Conservation (phyloP, 1,140 invertebrate species). For the Papilio polytes region DNA sequence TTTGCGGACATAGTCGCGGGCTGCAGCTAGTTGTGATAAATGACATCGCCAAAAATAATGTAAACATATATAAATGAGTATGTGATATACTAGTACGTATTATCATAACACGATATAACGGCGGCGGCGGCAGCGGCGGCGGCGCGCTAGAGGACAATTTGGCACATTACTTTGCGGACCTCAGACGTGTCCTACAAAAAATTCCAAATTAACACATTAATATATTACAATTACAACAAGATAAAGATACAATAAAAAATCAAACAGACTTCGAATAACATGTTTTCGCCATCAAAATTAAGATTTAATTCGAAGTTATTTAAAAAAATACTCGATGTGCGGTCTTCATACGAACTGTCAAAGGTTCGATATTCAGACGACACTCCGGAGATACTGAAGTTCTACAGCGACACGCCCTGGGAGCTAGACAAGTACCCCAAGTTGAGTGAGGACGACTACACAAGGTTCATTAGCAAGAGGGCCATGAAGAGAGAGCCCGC, state of each 20-base stretch:
- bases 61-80: background rate
- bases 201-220: background rate
- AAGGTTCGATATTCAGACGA: slow-evolving; percentile 49
- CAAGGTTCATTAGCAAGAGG: slow-evolving; percentile 61
- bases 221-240: background rate
- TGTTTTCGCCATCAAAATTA: slow-evolving; percentile 12
- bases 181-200: background rate
- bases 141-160: background rate
- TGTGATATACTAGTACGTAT: background rate
- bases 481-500: slow-evolving; percentile 60
- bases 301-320: slow-evolving; percentile 45
- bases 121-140: background rate
- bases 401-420: slow-evolving; percentile 56
- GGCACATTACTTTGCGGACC: background rate
- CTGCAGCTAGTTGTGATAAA: background rate
- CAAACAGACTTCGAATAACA: background rate
- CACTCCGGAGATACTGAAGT: slow-evolving; percentile 58
- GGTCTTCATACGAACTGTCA: slow-evolving; percentile 37
- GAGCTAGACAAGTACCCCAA: slow-evolving; percentile 48
- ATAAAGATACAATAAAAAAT: background rate
- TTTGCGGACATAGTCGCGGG: background rate
- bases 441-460: slow-evolving; percentile 62
- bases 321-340: slow-evolving; percentile 47
- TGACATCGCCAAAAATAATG: background rate
- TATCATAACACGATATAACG: slow-evolving; percentile 7